phyloP scores from a whole-genome alignment of 2,797 vertebrate genomes.

The Anabacerthia variegaticeps region DNA sequence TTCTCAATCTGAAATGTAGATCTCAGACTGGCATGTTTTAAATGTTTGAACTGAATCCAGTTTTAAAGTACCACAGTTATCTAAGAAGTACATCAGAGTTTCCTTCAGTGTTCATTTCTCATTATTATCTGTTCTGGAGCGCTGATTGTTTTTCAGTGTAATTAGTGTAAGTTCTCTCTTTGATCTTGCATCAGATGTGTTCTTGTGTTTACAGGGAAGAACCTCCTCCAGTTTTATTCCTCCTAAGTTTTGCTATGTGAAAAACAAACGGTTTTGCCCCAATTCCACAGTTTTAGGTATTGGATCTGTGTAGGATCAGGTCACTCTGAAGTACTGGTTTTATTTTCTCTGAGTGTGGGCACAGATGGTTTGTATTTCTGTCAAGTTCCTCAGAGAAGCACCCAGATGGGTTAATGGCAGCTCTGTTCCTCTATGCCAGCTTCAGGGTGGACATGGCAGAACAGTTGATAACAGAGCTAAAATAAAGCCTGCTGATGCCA shows the following conservation, averaged over 20 bases:
- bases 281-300: background rate
- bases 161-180: slow-evolving; percentile 34
- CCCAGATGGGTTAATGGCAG: background rate
- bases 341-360: background rate
- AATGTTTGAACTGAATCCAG: slow-evolving; percentile 51
- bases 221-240: background rate
- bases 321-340: background rate
- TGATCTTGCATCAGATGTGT: slow-evolving; percentile 21
- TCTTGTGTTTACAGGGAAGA: background rate
- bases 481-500: background rate
- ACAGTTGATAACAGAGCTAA: background rate
- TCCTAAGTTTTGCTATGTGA: background rate
- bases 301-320: background rate
- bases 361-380: background rate
- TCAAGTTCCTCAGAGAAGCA: background rate
- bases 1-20: slow-evolving; percentile 59
- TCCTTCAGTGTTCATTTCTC: slow-evolving; percentile 51
- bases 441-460: background rate
- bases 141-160: slow-evolving; percentile 10
- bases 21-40: slow-evolving; percentile 33
- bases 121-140: slow-evolving; percentile 58
- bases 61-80: slow-evolving; percentile 61
- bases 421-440: background rate
- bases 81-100: slow-evolving; percentile 61
- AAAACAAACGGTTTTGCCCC: background rate